These are phyloP conservation scores for Machimus rusticus DNA, from an alignment of 2,888 invertebrate genomes.

Conservation along the genomic window DNA sequence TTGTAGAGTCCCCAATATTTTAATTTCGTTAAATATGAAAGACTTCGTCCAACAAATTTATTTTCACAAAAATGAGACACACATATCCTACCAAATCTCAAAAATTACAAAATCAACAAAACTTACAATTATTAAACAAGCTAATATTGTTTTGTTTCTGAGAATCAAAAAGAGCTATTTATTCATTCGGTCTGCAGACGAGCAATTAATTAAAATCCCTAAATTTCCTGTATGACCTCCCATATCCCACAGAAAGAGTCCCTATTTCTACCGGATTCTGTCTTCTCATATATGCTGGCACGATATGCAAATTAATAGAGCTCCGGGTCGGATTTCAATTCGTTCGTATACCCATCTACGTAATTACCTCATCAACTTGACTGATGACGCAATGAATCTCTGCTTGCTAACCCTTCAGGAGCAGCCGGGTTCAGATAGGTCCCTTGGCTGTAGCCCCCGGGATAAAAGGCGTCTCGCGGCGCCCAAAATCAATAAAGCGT, in stretches of 20 bases:
- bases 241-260: neutral
- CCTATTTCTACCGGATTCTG: neutral
- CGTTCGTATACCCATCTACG: conserved; percentile 49
- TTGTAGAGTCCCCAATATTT: too few species aligned
- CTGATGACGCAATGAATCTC: conserved; percentile 61
- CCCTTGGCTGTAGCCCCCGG: neutral
- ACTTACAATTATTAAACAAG: too few species aligned
- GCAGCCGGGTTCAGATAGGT: conserved; percentile 40
- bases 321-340: conserved; percentile 45
- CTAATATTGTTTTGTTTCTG: too few species aligned
- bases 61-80: too few species aligned
- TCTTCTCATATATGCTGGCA: neutral
- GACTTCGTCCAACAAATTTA: too few species aligned
- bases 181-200: neutral
- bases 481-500: conserved; percentile 50
- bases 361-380: conserved; percentile 64
- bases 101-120: too few species aligned
- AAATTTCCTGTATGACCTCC: neutral
- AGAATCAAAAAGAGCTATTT: neutral
- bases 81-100: too few species aligned
- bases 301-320: conserved; percentile 43
- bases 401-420: conserved; percentile 46
- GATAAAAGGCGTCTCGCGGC: neutral
- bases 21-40: too few species aligned
- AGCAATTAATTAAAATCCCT: neutral